These are phyloP conservation scores for Fragum fragum DNA, from an alignment of 2,888 invertebrate species.

Conservation along the genomic window DNA sequence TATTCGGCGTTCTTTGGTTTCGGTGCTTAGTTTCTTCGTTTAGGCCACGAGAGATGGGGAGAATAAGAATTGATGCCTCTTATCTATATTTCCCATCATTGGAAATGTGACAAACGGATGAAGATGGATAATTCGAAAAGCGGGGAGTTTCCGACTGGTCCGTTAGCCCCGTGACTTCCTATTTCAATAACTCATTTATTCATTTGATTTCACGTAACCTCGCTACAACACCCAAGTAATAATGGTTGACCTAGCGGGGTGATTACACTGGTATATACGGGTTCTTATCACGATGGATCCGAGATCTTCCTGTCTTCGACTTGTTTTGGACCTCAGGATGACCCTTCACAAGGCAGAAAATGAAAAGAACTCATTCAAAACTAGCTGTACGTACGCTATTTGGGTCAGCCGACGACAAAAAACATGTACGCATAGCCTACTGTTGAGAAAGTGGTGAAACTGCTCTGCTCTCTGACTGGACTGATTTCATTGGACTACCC, in stretches of 20 bases:
- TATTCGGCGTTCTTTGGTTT: constrained; percentile 54
- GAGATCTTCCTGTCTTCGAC: constrained; percentile 16
- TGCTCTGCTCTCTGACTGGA: too few relatives aligned
- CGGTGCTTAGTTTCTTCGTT: constrained; percentile 29
- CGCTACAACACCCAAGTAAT: constrained; percentile 25
- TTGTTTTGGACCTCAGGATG: constrained; percentile 11
- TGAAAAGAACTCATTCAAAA: too few relatives aligned
- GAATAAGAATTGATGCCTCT: constrained; percentile 72
- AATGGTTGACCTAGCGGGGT: constrained; percentile 30
- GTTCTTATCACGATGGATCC: constrained; percentile 31
- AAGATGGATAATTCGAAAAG: constrained; percentile 63
- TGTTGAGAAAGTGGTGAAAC: too few relatives aligned
- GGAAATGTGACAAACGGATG: constrained; percentile 69
- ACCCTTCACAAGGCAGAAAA: not conserved
- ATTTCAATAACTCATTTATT: constrained; percentile 69
- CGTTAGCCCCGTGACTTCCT: constrained; percentile 59
- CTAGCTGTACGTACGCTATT: too few relatives aligned
- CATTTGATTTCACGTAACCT: constrained; percentile 43
- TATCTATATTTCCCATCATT: constrained; percentile 69
- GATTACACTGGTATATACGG: constrained; percentile 34
- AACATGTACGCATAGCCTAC: too few relatives aligned
- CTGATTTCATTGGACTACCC: too few relatives aligned
- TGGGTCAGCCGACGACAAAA: too few relatives aligned
- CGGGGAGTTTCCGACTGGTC: constrained; percentile 47
- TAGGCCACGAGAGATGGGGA: constrained; percentile 30